Base-by-base conservation (phyloP, 1,140 invertebrate species). In the Acyrthosiphon pisum region DNA sequence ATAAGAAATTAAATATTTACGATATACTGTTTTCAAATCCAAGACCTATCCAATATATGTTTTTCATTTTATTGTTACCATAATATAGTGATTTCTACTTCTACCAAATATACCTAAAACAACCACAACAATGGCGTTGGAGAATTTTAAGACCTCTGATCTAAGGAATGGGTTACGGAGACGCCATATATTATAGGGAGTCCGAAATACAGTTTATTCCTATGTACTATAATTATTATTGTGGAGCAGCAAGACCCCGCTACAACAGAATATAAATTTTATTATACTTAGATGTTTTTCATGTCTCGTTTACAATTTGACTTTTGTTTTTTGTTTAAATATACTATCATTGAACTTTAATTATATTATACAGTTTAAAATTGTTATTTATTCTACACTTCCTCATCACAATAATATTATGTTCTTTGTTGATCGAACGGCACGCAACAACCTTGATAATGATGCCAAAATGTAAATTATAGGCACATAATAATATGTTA, bases 91-190 rank as follows among this genome's bases (percentile, higher is more conserved):
- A 26, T 56, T 60, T 60, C 26, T 30, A 60, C 11, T 68, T 68
- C 41, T 14, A 68, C 11, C 3, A 14, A 2, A 68, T 30, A 68
- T 68, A 30, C 30, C 11, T n/a, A 30, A 68, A 68, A 68, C 60
- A 14, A 68, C 0, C 30, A 60, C 14, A 50, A 18, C 30, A 14
- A 14, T 11, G 9, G 11, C 11, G 11, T 68, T 14, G 11, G 0
- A 26, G 56, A 60, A 60, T 60, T 60, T 0, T 60, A 0, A 60
- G 56, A 56, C 22, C 22, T 56, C 8, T 7, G 26, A 7, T 60
- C 56, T 30, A 26, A 6, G 7, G 7, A 7, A 26, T 23, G 53
- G 7, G 22, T 6, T 23, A 7, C 1, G 7, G 0, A 0, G 3
- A 56, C 23, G 23, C 23, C 53, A 9, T 26, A 9, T 60, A 30